Base-by-base conservation (phyloP, 2,888 invertebrate genomes). In the Agonopterix alstromeriana region DNA sequence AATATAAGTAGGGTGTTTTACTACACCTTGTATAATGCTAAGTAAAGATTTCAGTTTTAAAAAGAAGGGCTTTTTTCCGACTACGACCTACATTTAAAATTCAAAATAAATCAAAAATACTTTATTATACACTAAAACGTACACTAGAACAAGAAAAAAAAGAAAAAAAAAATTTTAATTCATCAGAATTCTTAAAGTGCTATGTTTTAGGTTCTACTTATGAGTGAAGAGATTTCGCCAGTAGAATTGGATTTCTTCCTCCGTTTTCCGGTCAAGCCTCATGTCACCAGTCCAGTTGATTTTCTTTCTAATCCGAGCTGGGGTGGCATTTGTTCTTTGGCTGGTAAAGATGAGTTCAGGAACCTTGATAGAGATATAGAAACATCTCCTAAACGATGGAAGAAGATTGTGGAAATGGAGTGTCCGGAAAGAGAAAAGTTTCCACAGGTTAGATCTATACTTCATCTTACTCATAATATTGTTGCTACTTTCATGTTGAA, bases 361-460 rank as follows among this genome's bases (percentile, higher is more conserved):
- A 98, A 98, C 78, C 89, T 98, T 51, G 98, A 98, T 75, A 91
- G 98, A 53, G 98, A 98, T 74, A 98, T 98, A 61, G 98, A 98
- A 82, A 97, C 95, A 3, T 97, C 97, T 0, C 94, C 96, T n/a
- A 98, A 98, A 73, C 91, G 98, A 49, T 98, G 98, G 98, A 98
- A 98, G 79, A 98, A 98, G 82, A 93, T 98, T 65, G 95, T 98
- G 1, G 98, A 98, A 82, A 94, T 95, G 63, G 98, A 98, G 71
- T 94, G 95, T 66, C 98, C 98, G 0, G 98, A 98, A 79, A 93
- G 96, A 58, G 98, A 98, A 73, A 98, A 98, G 77, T 96, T 98
- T 77, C 98, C 98, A 0, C 98, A 98, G 78, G 89, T 87, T 60
- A 51, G 52, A 9, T n/a, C 9, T n/a, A 38, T n/a, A n/a, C n/a